Conservation (phyloP, 2,113 vertebrate genomes). For the Rafetus swinhoei region DNA sequence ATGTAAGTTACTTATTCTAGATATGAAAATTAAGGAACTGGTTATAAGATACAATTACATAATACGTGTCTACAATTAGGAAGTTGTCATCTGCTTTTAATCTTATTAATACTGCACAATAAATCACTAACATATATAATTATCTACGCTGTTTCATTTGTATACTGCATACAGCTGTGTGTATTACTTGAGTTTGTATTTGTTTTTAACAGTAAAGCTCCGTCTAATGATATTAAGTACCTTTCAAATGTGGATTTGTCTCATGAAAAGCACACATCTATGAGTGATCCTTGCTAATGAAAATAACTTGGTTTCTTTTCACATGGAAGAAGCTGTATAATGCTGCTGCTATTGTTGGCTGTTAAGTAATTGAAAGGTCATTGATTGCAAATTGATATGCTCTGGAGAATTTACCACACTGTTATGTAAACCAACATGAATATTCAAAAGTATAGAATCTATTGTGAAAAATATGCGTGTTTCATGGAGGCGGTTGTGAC, state of each 20-base stretch:
- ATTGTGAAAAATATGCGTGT: background rate
- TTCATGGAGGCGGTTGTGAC: fast-evolving
- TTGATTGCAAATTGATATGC: background rate
- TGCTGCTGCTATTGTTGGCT: background rate
- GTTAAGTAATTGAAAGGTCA: background rate
- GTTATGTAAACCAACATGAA: background rate
- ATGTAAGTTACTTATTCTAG: background rate
- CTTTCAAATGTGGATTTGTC: background rate
- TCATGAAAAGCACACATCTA: background rate
- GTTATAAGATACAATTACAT: background rate
- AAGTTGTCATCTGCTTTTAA: conserved; percentile 25
- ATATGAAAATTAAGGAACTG: background rate
- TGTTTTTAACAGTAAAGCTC: conserved; percentile 13
- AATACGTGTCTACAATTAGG: background rate
- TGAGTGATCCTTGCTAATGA: background rate
- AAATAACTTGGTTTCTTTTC: background rate
- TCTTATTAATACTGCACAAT: conserved; percentile 40
- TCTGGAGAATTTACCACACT: background rate
- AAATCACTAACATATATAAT: conserved; percentile 59
- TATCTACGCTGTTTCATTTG: conserved; percentile 38
- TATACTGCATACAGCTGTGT: conserved; percentile 15
- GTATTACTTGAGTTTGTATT: background rate
- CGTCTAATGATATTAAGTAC: background rate
- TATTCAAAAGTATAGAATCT: background rate
- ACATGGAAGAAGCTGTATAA: background rate